Evolutionary conservation across 2,888 invertebrate species (phyloP), one percentile per base, ranked within the genome.

Genomic region (Perizoma flavofasciatum): DNA sequence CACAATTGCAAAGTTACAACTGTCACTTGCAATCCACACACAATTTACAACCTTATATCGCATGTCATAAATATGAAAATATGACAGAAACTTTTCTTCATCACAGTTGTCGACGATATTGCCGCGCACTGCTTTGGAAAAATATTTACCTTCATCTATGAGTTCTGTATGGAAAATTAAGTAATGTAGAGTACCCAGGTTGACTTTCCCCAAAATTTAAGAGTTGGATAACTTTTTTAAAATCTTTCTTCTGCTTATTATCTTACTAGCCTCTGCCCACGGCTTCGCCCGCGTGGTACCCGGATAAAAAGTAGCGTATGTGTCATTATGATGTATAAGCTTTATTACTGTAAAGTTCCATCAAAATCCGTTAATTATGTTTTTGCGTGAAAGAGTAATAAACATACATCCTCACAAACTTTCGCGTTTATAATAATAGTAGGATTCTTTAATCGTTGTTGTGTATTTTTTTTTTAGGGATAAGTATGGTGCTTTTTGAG

Each of bases 131-230:
- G 83, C 44, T 45, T 82, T 75, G 78, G 83, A 85, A 85, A 86
- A 88, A 88, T 88, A 88, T 89, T 88, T 85, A 85, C 83, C 82
- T 81, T 82, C 80, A 77, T 82, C 78, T n/a, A n/a, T n/a, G n/a
- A n/a, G n/a, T n/a, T n/a, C n/a, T 79, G 72, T 35, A 75, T 74
- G 57, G 40, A 52, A 53, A 51, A 58, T 50, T 37, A 63, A 22
- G 22, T 22, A 22, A 22, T 22, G 22, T 22, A 22, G 22, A 22
- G 22, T 22, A 22, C 1, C 22, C 22, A 22, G 22, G 22, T 22
- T 22, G 22, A 22, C 22, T 1, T 22, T 22, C 3, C 3, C 1
- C 22, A 22, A 22, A 22, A n/a, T n/a, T n/a, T n/a, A n/a, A 22
- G 22, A 22, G 22, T 22, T 22, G 22, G 22, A 22, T 22, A 22